Base-by-base conservation (phyloP, 1,140 invertebrate genomes). In the Procambarus clarkii region DNA sequence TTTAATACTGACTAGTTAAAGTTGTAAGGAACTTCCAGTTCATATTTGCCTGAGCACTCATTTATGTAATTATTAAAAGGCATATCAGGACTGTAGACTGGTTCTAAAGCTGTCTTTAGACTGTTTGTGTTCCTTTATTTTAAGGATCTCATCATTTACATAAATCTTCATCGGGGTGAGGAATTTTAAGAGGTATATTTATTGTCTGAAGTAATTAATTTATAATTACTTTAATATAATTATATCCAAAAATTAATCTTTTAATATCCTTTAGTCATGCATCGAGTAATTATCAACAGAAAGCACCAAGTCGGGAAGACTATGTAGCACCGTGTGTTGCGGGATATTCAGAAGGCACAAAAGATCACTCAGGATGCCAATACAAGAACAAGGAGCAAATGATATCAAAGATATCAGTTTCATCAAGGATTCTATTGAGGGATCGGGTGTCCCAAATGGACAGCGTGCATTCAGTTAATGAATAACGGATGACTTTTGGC, bases 111-210 rank as follows among this genome's bases (percentile, higher is more conserved):
- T 44, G 21, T 54, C 58, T n/a, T 54, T 24, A 34, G 24, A 77
- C n/a, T 50, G 44, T 58, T 78, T 86, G 71, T 78, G 85, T 78
- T 86, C 74, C 48, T 86, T 86, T 86, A 86, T 86, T 86, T 86
- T 77, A 77, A 58, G 54, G 74, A 86, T 15, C 44, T 78, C 85
- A 86, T 21, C 74, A 78, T 86, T 86, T 78, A 60, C 76, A 86
- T 86, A 74, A 86, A 46, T 74, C 46, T 74, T 45, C 24, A 76
- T 86, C 46, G 58, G 76, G 85, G 48, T 50, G 74, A 78, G 54
- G 50, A 58, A 86, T 76, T 86, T 46, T 76, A 76, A 86, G 50
- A 81, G 11, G 8, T 0, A 81, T 81, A 24, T 86, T 48, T 46
- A 58, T 48, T 86, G 85, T 58, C 48, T 77, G 54, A 86, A 86